Base-by-base conservation (phyloP, 2,113 vertebrate species). In the Archocentrus centrarchus region DNA sequence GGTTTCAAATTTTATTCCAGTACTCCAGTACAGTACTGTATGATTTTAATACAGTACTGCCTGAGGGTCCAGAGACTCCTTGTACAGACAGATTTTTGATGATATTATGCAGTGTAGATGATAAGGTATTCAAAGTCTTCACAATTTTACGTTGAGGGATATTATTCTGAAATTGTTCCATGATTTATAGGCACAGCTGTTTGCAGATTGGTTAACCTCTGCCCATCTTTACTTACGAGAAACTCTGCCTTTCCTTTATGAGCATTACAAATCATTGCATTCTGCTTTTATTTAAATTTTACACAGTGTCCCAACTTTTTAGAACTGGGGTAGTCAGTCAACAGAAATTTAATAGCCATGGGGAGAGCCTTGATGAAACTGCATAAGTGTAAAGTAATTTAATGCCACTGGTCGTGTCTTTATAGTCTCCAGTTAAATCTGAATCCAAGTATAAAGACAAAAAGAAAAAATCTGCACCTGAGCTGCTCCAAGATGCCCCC, bases 401-500 rank as follows among this genome's bases (percentile, higher is more conserved):
- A 61, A 55, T 58, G 35, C 58, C 11, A 44, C 8, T 39, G 17
- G 5, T 58, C 11, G 85, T 24, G 75, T 81, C 7, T 37, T 64
- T n/a, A 8, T 73, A 90, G 84, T 20, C 77, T 55, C 55, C 66
- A 41, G 75, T 58, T 32, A 94, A 91, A 81, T 57, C 86, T 24
- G 64, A 59, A 15, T 78, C 82, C 41, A 93, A 91, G 35, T 13
- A 73, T 22, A 89, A 91, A 77, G 90, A 94, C 53, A 96, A 93
- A 77, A 94, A 94, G 79, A 95, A 94, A 39, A 93, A 92, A 47
- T 10, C 37, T 11, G 3, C 17, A 0, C 15, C 79, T 32, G 94
- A 95, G 58, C 62, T 97, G 53, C 91, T 86, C 14, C 95, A 95
- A 0, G 94, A 97, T 5, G 73, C 95, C 11, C 96, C 97, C 1